Percentiles rank a stretch among this genome's conserved stretches.
Conservation (phyloP, 2,113 vertebrate species). For the Ptyas mucosa region DNA sequence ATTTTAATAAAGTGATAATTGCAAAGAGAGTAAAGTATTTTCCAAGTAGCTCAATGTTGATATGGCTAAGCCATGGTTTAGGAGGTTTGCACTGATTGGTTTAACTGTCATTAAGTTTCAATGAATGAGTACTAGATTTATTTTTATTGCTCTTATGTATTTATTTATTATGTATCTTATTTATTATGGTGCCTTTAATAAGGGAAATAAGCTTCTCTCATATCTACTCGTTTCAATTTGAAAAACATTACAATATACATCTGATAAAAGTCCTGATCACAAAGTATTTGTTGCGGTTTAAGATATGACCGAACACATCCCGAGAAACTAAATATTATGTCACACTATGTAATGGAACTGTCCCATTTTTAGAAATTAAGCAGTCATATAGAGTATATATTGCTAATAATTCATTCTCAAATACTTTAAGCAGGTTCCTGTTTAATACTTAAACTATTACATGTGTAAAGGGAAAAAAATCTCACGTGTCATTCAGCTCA, state of each 20-base stretch:
- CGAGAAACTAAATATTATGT: background rate
- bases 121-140: background rate
- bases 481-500: constrained; percentile 97
- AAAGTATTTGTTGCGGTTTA: background rate
- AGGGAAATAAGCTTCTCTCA: background rate
- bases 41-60: background rate
- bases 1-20: background rate
- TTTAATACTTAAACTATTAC: background rate
- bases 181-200: background rate
- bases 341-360: background rate
- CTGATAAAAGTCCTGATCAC: background rate
- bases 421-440: background rate
- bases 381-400: background rate
- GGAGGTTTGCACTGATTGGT: background rate
- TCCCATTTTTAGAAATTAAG: background rate
- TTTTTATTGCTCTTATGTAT: background rate
- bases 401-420: background rate
- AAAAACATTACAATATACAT: background rate
- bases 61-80: background rate
- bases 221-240: background rate
- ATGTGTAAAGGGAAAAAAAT: constrained; percentile 26
- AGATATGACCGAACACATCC: background rate
- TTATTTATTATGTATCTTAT: no score
- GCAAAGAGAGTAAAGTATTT: background rate
- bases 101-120: background rate